Percentiles rank a stretch among this genome's conserved stretches.
phyloP scores from a whole-genome alignment of 2,113 vertebrate genomes.

The Andinoacara biseriatus region DNA sequence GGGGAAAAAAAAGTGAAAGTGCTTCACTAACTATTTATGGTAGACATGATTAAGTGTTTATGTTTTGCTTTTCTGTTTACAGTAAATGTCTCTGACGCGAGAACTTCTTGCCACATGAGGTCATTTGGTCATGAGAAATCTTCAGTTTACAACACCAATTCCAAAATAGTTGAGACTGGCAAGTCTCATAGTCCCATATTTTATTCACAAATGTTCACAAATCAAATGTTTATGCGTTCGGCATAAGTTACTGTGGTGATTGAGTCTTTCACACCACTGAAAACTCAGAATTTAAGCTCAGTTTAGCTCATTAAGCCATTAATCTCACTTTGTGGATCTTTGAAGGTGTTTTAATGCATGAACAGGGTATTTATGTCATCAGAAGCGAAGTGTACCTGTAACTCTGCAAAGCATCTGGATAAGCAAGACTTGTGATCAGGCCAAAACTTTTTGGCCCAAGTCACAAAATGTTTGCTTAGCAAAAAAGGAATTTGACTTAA shows the following conservation, averaged over 20 bases:
- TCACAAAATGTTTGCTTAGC: background rate
- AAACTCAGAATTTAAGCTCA: background rate
- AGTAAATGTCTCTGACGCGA: background rate
- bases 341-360: background rate
- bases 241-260: background rate
- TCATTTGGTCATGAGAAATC: background rate
- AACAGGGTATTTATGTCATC: background rate
- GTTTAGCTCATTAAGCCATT: background rate
- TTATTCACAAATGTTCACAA: background rate
- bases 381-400: background rate
- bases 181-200: background rate
- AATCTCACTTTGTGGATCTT: background rate
- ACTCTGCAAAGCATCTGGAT: background rate
- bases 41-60: background rate
- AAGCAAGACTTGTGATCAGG: background rate
- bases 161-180: background rate
- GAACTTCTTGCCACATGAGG: background rate
- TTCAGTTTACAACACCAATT: background rate
- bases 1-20: background rate
- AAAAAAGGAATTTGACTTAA: background rate
- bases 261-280: background rate
- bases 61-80: background rate
- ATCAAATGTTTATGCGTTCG: background rate
- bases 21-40: background rate
- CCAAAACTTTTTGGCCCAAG: background rate